Evolutionary conservation across 2,888 invertebrate species (phyloP).

Genomic region (Archaeoteleia sp.): DNA sequence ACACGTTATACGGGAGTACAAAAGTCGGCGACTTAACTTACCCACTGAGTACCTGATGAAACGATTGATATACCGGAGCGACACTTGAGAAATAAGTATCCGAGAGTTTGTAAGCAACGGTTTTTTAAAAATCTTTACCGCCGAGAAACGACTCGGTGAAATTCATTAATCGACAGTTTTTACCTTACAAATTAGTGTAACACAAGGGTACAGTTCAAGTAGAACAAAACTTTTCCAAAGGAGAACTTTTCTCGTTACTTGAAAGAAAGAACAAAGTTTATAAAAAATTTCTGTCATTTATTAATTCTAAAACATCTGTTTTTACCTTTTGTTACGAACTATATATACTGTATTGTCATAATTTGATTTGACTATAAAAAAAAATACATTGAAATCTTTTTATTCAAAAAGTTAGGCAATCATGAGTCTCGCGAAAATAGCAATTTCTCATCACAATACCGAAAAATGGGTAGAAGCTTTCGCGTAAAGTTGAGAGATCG

Average conservation of each 20-base stretch:
- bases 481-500: too few species aligned
- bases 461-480: too few species aligned
- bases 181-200: constrained; percentile 27
- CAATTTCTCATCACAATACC: too few species aligned
- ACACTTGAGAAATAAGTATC: constrained; percentile 35
- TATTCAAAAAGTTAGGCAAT: too few species aligned
- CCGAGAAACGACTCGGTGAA: constrained; percentile 27
- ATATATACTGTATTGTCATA: too few species aligned
- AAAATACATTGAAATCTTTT: too few species aligned
- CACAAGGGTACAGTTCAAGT: constrained; percentile 24
- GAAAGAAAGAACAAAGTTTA: constrained; percentile 16
- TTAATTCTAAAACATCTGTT: constrained; percentile 30
- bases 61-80: constrained; percentile 25
- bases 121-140: constrained; percentile 18
- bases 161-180: constrained; percentile 33
- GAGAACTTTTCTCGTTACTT: constrained; percentile 34
- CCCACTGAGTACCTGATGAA: constrained; percentile 19
- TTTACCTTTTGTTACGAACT: too few species aligned
- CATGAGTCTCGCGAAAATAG: too few species aligned
- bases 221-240: constrained; percentile 21
- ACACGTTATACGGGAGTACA: constrained; percentile 16
- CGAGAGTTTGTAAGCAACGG: constrained; percentile 19
- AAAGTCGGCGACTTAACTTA: constrained; percentile 14
- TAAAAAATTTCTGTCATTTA: constrained; percentile 25
- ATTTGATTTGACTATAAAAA: too few species aligned